These are phyloP conservation scores for Tapirus indicus DNA, from an alignment of 2,797 vertebrate genomes.

Conservation along the genomic window DNA sequence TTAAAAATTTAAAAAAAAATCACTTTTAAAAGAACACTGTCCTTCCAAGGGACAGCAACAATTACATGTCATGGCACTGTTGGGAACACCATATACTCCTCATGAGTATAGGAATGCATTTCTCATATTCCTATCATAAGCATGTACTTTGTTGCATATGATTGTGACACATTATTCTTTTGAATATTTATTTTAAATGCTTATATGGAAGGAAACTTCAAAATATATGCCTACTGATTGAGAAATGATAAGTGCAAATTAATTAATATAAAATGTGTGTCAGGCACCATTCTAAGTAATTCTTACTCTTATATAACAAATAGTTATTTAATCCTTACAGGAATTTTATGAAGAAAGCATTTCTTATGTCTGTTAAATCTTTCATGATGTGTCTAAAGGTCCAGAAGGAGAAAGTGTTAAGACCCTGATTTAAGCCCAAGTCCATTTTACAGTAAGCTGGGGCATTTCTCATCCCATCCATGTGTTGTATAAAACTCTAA, in stretches of 20 bases:
- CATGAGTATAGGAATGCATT: background rate
- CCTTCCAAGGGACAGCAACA: background rate
- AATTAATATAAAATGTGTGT: background rate
- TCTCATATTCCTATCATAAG: background rate
- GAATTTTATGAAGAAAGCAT: background rate
- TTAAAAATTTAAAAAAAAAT: background rate
- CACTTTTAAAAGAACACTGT: background rate
- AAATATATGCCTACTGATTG: background rate
- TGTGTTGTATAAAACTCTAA: background rate
- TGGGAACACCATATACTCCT: background rate
- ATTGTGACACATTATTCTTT: background rate
- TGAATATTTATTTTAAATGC: background rate
- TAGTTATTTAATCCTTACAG: background rate
- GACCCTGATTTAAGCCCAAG: background rate
- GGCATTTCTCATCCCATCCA: background rate
- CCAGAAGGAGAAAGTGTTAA: background rate
- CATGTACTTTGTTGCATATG: background rate
- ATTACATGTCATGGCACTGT: background rate
- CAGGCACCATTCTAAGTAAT: background rate
- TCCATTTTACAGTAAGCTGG: background rate
- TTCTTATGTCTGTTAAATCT: background rate
- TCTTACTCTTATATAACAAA: background rate
- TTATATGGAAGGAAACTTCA: background rate
- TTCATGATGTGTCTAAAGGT: background rate
- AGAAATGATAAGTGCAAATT: background rate